Base-by-base conservation (phyloP, 30 jellyfish, hydroid and myxozoan species). In the Mastigias papua region DNA sequence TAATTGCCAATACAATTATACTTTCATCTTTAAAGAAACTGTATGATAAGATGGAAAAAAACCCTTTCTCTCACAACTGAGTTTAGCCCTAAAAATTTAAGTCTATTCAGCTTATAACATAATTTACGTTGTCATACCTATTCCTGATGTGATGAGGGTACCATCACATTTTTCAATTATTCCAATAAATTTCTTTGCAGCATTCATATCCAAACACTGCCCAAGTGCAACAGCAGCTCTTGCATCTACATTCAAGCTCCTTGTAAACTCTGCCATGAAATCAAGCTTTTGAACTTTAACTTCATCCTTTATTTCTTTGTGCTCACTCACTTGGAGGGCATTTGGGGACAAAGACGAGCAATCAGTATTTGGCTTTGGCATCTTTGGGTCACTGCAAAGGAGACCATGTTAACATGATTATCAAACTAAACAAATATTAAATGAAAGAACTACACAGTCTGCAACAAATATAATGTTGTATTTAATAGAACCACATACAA, bases 211-310 rank as follows among this genome's bases (percentile, higher is more conserved):
- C 66, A 92, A 23, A 61, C 96, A 69, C 26, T 70, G 64, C 16
- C 95, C 96, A n/a, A 92, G 88, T 6, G 98, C 98, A 42, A 69
- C 60, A 22, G 98, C 98, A 11, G 98, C 96, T 48, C 80, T 81
- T 19, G 97, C 97, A 80, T 92, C 98, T 20, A 65, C 91, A 0
- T 71, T 66, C 64, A 92, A 51, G 76, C 98, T 92, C 22, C 91
- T 81, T 17, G 89, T 68, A 64, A 92, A 92, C 65, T 91, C 97
- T 71, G 62, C 91, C 96, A 87, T 87, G 83, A 73, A 87, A 70
- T 84, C 93, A 27, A 84, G 69, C 42, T 84, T 84, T 16, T 76
- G 83, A 29, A 71, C 73, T 62, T 84, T 84, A 2, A 70, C 62
- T 23, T 84, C 93, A 62, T 82, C 77, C 57, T 82, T 82, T 54